Evolutionary conservation across 2,113 vertebrate species (phyloP).

Genomic region (Peromyscus maniculatus): DNA sequence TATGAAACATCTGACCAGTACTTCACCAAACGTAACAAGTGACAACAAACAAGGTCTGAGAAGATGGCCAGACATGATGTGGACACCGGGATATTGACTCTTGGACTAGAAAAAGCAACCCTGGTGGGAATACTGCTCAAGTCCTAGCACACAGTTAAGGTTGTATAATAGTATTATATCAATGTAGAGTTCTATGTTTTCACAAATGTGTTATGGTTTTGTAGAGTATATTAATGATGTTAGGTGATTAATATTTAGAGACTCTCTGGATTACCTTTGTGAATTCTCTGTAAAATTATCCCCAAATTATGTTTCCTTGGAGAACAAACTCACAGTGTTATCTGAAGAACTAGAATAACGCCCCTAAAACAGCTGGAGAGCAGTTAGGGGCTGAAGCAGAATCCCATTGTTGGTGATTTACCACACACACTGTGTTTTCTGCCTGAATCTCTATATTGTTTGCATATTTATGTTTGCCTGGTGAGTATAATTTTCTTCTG

Average conservation of each 20-base stretch:
- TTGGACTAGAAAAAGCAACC: neutral
- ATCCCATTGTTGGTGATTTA: neutral
- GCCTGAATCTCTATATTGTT: neutral
- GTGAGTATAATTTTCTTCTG: conserved; percentile 31
- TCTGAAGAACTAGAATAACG: neutral
- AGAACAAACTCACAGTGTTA: neutral
- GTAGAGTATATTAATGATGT: neutral
- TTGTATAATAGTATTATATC: neutral
- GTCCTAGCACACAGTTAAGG: neutral
- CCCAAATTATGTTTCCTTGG: neutral
- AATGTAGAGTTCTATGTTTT: neutral
- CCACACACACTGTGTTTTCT: neutral
- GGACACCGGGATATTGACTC: neutral
- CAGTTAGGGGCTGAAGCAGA: neutral
- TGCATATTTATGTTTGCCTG: conserved; percentile 8
- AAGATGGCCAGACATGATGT: neutral
- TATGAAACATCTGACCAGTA: neutral
- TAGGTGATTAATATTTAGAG: neutral
- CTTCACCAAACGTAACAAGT: neutral
- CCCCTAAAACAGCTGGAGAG: neutral
- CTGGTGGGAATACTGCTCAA: neutral
- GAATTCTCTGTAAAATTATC: conserved; percentile 22
- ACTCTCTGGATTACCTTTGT: neutral
- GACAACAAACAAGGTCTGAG: neutral
- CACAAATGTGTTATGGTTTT: neutral